Conservation (phyloP, 2,888 invertebrate species). For the Chesias legatella region DNA sequence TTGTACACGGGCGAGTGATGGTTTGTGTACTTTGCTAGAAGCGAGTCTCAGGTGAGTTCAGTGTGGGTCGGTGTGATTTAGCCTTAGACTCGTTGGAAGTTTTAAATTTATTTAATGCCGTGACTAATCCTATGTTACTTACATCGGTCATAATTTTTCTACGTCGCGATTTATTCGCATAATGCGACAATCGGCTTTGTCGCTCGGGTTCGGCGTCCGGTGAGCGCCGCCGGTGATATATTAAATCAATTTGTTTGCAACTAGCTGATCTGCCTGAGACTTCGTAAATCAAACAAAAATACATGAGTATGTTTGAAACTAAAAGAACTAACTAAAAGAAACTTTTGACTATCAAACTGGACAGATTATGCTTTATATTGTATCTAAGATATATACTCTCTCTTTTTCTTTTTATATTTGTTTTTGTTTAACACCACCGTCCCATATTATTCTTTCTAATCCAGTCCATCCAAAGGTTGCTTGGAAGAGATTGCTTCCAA, state of each 20-base stretch:
- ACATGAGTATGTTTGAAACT: no score
- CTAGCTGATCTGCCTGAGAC: constrained; percentile 36
- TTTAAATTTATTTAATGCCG: constrained; percentile 68
- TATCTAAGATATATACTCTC: no score
- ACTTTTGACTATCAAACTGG: no score
- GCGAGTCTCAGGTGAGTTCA: no score
- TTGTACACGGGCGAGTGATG: constrained; percentile 22
- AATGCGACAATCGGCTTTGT: constrained; percentile 70
- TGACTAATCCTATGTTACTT: constrained; percentile 64
- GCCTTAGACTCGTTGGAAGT: constrained; percentile 54
- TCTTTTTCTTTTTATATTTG: no score
- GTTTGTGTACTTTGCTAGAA: constrained; percentile 42
- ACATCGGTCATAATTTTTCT: constrained; percentile 79
- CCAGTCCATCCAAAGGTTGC: no score
- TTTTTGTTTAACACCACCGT: no score
- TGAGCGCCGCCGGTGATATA: constrained; percentile 44
- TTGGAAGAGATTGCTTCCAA: no score
- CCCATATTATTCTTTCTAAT: no score
- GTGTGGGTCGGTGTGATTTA: constrained; percentile 53
- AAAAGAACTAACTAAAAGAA: no score
- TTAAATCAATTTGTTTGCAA: constrained; percentile 63
- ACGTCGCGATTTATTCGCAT: constrained; percentile 74
- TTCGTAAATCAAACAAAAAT: no score
- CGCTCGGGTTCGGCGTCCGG: constrained; percentile 42
- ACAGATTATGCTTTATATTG: no score